Base-by-base conservation (phyloP, 2,113 vertebrate species). In the Uria aalge region DNA sequence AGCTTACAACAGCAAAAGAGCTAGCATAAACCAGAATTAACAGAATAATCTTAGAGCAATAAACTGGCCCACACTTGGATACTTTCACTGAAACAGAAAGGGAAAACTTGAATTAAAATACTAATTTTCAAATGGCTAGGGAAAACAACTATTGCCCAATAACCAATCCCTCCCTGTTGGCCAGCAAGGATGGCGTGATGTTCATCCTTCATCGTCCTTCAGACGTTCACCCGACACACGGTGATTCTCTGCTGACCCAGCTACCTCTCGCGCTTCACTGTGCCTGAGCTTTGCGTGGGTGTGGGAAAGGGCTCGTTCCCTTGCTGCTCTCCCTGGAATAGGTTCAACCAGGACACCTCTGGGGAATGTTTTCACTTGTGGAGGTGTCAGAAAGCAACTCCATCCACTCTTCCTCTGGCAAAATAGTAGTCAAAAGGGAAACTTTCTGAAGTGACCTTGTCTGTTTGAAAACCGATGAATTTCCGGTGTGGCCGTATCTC, bases 201-300 rank as follows among this genome's bases (percentile, higher is more conserved):
- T 24, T 69, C n/a, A n/a, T 52, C 15, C 60, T 68, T 10, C 29
- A 36, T 12, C 69, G 63, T 17, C 40, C 63, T 36, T 30, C 60
- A 87, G 60, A 34, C 12, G 5, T 74, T 52, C 60, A 40, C 15
- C 91, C 85, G 71, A 22, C 11, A 34, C 4, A 1, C 75, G 74
- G 62, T 43, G 48, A 56, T 38, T 56, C n/a, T 77, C 32, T 11
- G 3, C 36, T 86, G 85, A 52, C 73, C 76, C 26, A 34, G 68
- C 64, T 3, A 3, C 24, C 24, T 74, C 43, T 63, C 0, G 0
- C 5, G 32, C 15, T 72, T 41, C 2, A 3, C 76, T 1, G 3
- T 27, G 63, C 84, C 55, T 18, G n/a, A 53, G 30, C 34, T 74
- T 40, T 12, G 38, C 1, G 4, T 36, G 56, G 84, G 57, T 0